Evolutionary conservation across 2,113 vertebrate species (phyloP), one percentile per base, ranked within the genome.

Genomic region (Mirounga angustirostris): DNA sequence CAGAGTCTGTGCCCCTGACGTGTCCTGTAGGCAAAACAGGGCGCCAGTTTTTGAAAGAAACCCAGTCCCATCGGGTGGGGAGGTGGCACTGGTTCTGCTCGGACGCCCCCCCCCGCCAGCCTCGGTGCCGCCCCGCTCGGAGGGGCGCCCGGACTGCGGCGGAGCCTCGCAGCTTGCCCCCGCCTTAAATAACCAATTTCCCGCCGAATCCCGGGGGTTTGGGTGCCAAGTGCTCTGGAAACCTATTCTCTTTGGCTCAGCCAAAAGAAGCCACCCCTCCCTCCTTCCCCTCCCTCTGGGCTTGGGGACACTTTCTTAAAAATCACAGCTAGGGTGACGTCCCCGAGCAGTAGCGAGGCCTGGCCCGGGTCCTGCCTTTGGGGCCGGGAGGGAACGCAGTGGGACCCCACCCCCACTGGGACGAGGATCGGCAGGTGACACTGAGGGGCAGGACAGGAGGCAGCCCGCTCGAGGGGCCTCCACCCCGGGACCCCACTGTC

Each of bases 121-220:
- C 52, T 18, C 30, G 69, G 93, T 76, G 84, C 81, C 46, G 87
- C 93, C 88, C 92, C 2, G 1, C 69, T 78, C 0, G 82, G 89
- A 83, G 81, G 92, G 94, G 91, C 0, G 2, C 82, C 73, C 73
- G 52, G 46, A 33, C 85, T 67, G 36, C 10, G 0, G 56, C 79
- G 52, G 81, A 84, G 78, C 95, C 90, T 92, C 14, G 18, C 7
- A 61, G 89, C 82, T 1, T 76, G 96, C 97, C 88, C 95, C 96
- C 85, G 97, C 98, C 97, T 98, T 98, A 97, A 98, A 93, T 50
- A 87, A 94, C 83, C 93, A 94, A 78, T 54, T 88, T 97, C 82
- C 85, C 16, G 19, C 73, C 0, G 1, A 94, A 91, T 52, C 88
- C 95, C 0, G 6, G 86, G 71, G 69, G 56, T 80, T 69, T 90